phyloP scores from a whole-genome alignment of 2,797 vertebrate species.

The Phalanger gymnotis region DNA sequence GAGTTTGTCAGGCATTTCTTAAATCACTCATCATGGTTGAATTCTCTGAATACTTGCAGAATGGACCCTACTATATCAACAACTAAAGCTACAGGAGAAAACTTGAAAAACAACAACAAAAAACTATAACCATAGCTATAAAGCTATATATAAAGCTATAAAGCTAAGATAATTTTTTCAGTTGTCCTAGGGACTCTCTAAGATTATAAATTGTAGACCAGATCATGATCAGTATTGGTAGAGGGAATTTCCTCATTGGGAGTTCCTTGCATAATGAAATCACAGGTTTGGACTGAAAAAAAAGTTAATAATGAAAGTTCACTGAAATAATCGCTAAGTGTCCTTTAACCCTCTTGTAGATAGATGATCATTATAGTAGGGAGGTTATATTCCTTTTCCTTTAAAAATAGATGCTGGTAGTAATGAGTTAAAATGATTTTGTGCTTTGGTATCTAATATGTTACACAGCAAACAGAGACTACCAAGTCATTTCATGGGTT shows the following conservation, averaged over 20 bases:
- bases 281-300: not conserved
- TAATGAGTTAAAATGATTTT: not conserved
- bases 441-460: not conserved
- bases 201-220: not conserved
- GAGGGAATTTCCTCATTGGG: not conserved
- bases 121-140: not conserved
- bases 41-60: not conserved
- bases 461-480: not conserved
- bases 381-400: not conserved
- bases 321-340: not conserved
- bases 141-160: too few species aligned
- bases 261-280: not conserved
- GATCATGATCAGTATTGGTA: not conserved
- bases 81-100: not conserved
- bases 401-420: not conserved
- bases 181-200: not conserved
- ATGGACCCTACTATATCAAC: not conserved
- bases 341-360: constrained; percentile 9
- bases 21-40: not conserved
- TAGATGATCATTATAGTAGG: not conserved
- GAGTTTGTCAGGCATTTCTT: not conserved
- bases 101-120: not conserved
- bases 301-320: not conserved
- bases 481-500: not conserved
- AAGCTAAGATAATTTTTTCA: too few species aligned